These are phyloP conservation scores for Saguinus imperator DNA, from an alignment of 2,113 vertebrate genomes.

Conservation along the genomic window DNA sequence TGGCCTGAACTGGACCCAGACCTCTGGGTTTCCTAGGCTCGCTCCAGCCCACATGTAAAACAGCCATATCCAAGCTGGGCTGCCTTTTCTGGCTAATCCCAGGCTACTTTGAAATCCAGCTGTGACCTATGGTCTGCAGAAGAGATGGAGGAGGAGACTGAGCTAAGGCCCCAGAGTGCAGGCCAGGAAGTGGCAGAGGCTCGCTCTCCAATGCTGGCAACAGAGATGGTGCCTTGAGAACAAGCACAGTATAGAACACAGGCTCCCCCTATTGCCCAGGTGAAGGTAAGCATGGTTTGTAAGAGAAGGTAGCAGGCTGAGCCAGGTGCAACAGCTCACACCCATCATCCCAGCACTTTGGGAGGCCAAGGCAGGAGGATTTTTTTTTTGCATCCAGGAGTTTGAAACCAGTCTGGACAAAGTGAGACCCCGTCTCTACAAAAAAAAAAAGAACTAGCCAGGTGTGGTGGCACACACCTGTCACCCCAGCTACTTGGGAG, in stretches of 20 bases:
- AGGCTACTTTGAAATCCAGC: neutral
- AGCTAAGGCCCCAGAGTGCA: neutral
- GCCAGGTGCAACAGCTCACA: neutral
- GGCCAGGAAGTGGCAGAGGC: accelerated
- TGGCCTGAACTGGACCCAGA: neutral
- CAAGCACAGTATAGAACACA: accelerated
- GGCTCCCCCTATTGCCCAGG: neutral
- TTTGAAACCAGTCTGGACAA: neutral
- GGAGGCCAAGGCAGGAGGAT: neutral
- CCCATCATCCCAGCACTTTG: neutral
- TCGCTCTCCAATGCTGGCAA: neutral
- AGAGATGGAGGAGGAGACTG: accelerated
- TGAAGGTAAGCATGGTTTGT: neutral
- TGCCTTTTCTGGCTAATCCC: too few relatives aligned
- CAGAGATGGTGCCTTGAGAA: too few relatives aligned
- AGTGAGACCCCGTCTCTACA: neutral
- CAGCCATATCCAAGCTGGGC: neutral
- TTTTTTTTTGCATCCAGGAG: neutral
- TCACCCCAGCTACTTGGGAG: neutral
- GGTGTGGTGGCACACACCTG: neutral
- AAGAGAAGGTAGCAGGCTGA: neutral
- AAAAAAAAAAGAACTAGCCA: neutral
- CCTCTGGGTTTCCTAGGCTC: neutral
- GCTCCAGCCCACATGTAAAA: too few relatives aligned
- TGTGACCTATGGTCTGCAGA: neutral